Conservation (phyloP, 2,797 vertebrate genomes). For the Synaphobranchus kaupii region DNA sequence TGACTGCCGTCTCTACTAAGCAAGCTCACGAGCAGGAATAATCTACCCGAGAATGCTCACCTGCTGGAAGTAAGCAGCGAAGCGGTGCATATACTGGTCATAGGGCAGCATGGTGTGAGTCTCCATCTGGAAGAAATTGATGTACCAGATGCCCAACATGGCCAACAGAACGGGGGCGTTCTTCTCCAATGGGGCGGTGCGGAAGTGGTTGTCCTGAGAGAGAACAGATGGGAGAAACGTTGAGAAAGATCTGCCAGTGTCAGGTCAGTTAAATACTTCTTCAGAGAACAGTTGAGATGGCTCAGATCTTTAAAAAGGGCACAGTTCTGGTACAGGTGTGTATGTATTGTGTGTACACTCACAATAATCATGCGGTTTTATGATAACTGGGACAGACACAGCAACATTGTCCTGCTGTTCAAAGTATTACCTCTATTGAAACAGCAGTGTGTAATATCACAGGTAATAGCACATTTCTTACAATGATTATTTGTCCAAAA, state of each 20-base stretch:
- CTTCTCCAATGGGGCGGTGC: conserved; percentile 83
- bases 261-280: not conserved
- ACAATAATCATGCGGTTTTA: not conserved
- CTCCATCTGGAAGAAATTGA: conserved; percentile 91
- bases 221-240: not conserved
- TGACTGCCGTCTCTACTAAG: not conserved
- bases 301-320: too few relatives aligned
- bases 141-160: conserved; percentile 93
- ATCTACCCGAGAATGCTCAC: conserved; percentile 58
- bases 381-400: too few relatives aligned
- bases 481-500: not conserved
- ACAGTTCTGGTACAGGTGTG: not conserved
- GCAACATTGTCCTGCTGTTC: too few relatives aligned
- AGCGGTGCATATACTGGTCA: conserved; percentile 97
- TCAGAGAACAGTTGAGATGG: not conserved
- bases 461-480: not conserved
- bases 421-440: not conserved
- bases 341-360: not conserved
- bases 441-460: not conserved
- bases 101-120: conserved; percentile 93
- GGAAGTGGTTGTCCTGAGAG: conserved; percentile 89
- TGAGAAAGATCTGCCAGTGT: not conserved
- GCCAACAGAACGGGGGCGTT: conserved; percentile 88
- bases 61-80: conserved; percentile 97
- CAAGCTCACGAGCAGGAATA: not conserved